Conservation (phyloP, 2,888 invertebrate species). For the Lithophane semibrunnea region DNA sequence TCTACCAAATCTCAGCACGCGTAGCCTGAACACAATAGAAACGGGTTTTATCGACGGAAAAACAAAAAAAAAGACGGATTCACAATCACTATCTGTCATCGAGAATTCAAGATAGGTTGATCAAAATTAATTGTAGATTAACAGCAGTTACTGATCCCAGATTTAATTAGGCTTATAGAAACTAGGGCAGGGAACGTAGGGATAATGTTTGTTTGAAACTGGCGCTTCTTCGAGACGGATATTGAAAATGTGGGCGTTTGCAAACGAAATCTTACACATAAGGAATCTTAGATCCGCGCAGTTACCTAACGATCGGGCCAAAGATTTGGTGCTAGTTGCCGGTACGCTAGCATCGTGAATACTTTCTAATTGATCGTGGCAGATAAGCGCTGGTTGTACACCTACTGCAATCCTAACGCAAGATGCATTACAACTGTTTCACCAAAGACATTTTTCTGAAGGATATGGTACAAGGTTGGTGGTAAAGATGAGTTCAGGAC, state of each 20-base stretch:
- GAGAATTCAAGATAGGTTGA: too few species aligned
- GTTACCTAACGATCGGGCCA: constrained; percentile 45
- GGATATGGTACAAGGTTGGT: neutral
- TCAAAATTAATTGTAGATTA: neutral
- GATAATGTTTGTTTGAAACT: neutral
- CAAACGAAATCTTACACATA: neutral
- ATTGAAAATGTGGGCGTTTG: constrained; percentile 2
- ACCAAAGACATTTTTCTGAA: neutral
- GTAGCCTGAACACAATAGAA: too few species aligned
- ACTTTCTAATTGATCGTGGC: constrained; percentile 58
- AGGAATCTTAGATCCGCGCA: constrained; percentile 36
- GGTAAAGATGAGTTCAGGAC: neutral
- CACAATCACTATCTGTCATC: too few species aligned
- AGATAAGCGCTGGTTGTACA: constrained; percentile 38
- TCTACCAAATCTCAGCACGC: too few species aligned
- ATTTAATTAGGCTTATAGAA: constrained; percentile 15
- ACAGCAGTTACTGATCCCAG: neutral
- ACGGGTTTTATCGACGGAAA: too few species aligned
- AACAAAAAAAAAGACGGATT: too few species aligned
- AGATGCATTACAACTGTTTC: constrained; percentile 5
- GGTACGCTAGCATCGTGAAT: constrained; percentile 23
- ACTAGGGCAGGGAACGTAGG: constrained; percentile 5
- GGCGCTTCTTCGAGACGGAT: neutral
- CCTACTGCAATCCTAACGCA: constrained; percentile 12
- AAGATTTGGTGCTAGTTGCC: constrained; percentile 35